A percentile compares a stretch with the other conserved stretches of the same genome.
Evolutionary conservation across 2,797 vertebrate genomes (phyloP).

Genomic region (Mus spretus): DNA sequence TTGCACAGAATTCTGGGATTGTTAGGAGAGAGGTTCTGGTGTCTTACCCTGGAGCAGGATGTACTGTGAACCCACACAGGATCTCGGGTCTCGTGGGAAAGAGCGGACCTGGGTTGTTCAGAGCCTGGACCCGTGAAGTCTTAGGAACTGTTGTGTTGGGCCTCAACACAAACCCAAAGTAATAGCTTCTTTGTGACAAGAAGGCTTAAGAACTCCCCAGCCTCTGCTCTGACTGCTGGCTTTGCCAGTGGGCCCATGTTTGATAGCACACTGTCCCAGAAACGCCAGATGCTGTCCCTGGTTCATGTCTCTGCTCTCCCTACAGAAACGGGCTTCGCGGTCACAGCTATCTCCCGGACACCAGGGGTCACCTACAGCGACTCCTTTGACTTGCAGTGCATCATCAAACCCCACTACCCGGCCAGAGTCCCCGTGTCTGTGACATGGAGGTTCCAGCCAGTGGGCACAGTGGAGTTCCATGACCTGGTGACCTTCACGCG

Average conservation of each 20-base stretch:
- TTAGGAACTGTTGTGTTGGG: background rate
- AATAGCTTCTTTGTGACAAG: background rate
- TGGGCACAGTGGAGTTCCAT: slow-evolving; percentile 90
- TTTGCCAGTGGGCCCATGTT: background rate
- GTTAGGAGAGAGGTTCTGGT: background rate
- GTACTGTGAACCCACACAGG: fast-evolving
- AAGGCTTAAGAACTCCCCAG: background rate
- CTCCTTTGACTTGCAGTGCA: slow-evolving; percentile 97
- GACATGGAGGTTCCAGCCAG: slow-evolving; percentile 97
- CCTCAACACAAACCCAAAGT: background rate
- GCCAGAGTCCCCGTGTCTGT: slow-evolving; percentile 94
- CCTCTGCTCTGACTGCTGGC: background rate
- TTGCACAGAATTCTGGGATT: background rate
- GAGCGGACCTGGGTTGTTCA: background rate
- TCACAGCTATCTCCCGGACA: slow-evolving; percentile 97
- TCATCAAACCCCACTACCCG: slow-evolving; percentile 97
- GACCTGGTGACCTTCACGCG: slow-evolving; percentile 97
- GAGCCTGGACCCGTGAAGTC: background rate
- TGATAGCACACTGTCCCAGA: fast-evolving
- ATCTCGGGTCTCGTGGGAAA: background rate
- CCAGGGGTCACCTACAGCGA: slow-evolving; percentile 96
- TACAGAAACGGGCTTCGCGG: slow-evolving; percentile 95
- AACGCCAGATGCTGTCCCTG: background rate
- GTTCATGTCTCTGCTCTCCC: slow-evolving; percentile 66
- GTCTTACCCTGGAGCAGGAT: background rate